Evolutionary conservation across 2,797 vertebrate genomes (phyloP), one percentile per base, ranked within the genome.

Genomic region (Mormyrus proboscirostris): DNA sequence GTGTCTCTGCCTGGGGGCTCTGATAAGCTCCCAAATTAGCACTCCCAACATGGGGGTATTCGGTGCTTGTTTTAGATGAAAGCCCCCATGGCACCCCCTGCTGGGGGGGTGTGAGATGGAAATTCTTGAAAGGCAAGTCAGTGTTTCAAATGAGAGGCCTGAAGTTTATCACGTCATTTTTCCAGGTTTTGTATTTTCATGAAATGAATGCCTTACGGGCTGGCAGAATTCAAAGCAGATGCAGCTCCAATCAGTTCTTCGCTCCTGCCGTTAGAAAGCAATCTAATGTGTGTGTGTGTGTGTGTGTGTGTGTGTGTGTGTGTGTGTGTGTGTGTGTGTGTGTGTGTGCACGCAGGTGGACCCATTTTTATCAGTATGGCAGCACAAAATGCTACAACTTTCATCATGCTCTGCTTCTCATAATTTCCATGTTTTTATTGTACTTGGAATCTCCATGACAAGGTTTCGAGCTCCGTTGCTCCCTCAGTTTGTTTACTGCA

Each of bases 11-110:
- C 90, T 90, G 89, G 90, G 82, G 83, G 84, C 88, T 89, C 76
- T 91, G 89, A 91, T 92, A 90, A 90, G 19, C 90, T 89, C 69
- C 89, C 82, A 90, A 89, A 91, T 89, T 69, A 59, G 62, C 88
- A 86, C 50, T 86, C 85, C 88, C 90, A 53, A 49, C 82, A 38
- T 50, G 38, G 57, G 55, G 59, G 14, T 47, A 87, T 88, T 87
- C 86, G 0, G 84, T 19, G 84, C 51, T 86, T 86, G 84, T 86
- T 86, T 86, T 53, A 41, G 33, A 87, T 87, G 85, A 87, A 87
- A 65, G 57, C 86, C 38, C 86, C 57, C n/a, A n/a, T 44, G 57
- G 33, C 57, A 65, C 86, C 86, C 38, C 29, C 55, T 29, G 55
- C 86, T 62, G 50, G 86, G 47, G 86, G n/a, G 84, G 19, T 55